phyloP scores from a whole-genome alignment of 2,113 vertebrate genomes.

The Eonycteris spelaea region DNA sequence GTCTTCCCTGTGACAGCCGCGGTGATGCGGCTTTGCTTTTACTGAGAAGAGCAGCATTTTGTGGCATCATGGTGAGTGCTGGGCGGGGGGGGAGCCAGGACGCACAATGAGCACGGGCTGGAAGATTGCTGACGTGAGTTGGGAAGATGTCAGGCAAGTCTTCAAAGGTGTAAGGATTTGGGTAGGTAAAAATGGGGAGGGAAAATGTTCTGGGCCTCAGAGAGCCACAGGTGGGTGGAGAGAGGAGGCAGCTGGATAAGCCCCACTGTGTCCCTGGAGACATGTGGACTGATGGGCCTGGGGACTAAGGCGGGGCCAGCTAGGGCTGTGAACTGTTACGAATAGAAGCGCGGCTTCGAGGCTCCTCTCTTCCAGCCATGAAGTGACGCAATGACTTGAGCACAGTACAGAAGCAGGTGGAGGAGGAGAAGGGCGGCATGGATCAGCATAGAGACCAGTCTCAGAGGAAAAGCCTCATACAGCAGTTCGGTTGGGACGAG shows the following conservation, averaged over 20 bases:
- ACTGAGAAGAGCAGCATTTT: background rate
- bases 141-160: background rate
- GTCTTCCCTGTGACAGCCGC: background rate
- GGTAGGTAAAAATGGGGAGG: background rate
- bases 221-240: no score
- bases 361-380: background rate
- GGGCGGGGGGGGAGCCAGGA: background rate
- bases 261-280: background rate
- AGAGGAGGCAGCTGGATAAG: background rate
- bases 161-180: background rate
- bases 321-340: background rate
- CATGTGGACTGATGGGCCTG: no score
- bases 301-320: background rate
- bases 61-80: no score
- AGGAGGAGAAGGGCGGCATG: background rate
- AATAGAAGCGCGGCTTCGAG: accelerated
- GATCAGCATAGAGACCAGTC: no score
- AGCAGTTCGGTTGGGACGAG: background rate
- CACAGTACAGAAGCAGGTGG: background rate
- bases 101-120: background rate
- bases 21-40: background rate
- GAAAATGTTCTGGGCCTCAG: background rate
- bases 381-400: background rate
- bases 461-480: background rate
- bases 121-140: background rate